Percentiles rank a stretch among this genome's conserved stretches.
Conservation (phyloP, 2,797 vertebrate species). For the Acomys russatus region DNA sequence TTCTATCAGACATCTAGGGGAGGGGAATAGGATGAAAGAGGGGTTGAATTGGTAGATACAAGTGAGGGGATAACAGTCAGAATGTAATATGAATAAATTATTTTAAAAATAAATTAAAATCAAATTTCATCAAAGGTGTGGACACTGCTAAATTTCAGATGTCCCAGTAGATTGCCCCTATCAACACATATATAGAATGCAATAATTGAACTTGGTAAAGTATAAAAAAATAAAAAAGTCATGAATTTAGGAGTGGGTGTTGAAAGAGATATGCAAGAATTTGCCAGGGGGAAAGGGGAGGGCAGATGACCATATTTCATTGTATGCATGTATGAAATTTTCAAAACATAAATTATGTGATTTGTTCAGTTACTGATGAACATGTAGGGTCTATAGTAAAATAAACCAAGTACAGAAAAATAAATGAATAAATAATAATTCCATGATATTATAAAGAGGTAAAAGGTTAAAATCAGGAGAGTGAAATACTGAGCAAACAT, state of each 20-base stretch:
- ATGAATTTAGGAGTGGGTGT: neutral
- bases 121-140: no score
- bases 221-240: neutral
- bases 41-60: no score
- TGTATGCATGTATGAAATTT: neutral
- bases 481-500: neutral
- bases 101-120: no score
- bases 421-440: neutral
- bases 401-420: neutral
- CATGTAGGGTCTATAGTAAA: neutral
- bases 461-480: neutral
- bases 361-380: neutral
- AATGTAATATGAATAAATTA: no score
- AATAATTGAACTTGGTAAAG: neutral
- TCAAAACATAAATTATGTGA: neutral
- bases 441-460: neutral
- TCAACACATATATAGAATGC: accelerated
- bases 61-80: no score
- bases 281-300: neutral
- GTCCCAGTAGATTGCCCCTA: neutral
- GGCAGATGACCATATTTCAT: neutral
- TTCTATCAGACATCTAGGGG: no score
- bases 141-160: neutral
- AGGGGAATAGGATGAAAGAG: no score
- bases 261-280: no score